Conservation (phyloP, 2,113 vertebrate genomes). For the Chascanopsetta lugubris region DNA sequence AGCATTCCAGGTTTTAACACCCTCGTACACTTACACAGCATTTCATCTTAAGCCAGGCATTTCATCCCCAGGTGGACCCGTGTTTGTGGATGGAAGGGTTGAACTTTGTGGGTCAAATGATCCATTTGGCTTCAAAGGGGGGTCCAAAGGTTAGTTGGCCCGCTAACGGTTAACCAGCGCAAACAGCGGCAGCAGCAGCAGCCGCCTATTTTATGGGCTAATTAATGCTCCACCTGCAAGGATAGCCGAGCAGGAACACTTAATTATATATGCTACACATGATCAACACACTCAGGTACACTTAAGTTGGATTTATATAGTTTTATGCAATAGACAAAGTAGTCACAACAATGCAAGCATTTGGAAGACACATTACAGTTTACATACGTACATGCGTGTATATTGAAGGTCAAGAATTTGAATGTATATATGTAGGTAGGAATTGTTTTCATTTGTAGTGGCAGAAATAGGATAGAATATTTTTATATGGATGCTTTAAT, state of each 20-base stretch:
- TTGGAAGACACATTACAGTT: not conserved
- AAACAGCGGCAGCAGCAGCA: slow-evolving; percentile 44
- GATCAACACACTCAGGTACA: not conserved
- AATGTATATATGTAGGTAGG: no score
- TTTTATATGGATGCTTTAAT: no score
- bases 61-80: not conserved
- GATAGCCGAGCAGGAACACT: not conserved
- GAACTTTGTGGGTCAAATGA: slow-evolving; percentile 36
- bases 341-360: not conserved
- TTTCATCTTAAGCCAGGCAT: slow-evolving; percentile 3
- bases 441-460: no score
- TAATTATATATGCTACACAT: not conserved
- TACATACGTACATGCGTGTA: not conserved
- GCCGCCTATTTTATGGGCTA: slow-evolving; percentile 47
- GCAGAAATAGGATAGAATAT: no score
- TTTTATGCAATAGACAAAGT: not conserved
- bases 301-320: not conserved
- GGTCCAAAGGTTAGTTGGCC: slow-evolving; percentile 44
- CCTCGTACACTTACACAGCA: not conserved
- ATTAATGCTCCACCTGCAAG: slow-evolving; percentile 42
- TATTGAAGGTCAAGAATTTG: not conserved
- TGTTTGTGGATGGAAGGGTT: slow-evolving; percentile 32
- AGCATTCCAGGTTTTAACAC: slow-evolving; percentile 28
- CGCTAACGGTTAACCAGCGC: slow-evolving; percentile 54
- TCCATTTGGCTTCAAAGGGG: slow-evolving; percentile 46